These are phyloP conservation scores for Cremastinae sp. DNA, from an alignment of 2,888 invertebrate genomes.

Conservation along the genomic window DNA sequence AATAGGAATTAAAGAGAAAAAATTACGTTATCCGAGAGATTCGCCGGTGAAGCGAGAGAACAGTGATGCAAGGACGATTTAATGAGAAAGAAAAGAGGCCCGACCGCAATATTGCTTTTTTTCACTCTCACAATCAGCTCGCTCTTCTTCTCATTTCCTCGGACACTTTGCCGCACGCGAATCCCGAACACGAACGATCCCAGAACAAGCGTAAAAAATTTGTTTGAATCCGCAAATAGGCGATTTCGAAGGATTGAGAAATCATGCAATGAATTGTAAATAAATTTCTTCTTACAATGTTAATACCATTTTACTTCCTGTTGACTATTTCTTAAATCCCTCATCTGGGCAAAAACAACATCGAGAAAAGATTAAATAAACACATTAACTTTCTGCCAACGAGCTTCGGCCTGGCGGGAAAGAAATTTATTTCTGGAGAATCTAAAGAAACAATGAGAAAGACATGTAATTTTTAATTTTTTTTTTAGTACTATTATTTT, in stretches of 20 bases:
- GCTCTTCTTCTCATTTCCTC: constrained; percentile 28
- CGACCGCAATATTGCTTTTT: constrained; percentile 30
- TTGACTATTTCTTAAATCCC: too few species aligned
- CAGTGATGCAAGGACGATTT: constrained; percentile 38
- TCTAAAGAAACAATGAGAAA: constrained; percentile 15
- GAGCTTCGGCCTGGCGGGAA: too few species aligned
- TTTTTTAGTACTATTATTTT: too few species aligned
- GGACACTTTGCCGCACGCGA: constrained; percentile 47
- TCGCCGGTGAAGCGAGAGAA: not conserved
- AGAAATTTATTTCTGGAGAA: not conserved
- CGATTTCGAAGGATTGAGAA: not conserved
- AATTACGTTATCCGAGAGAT: constrained; percentile 44
- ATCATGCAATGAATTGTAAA: too few species aligned
- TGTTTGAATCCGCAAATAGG: constrained; percentile 8
- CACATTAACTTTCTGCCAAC: not conserved
- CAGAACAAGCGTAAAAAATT: constrained; percentile 3
- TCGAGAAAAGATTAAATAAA: too few species aligned
- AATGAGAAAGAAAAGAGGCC: constrained; percentile 37
- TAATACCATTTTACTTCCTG: too few species aligned
- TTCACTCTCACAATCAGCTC: constrained; percentile 5
- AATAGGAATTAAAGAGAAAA: constrained; percentile 32
- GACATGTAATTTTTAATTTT: not conserved
- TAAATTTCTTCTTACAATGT: too few species aligned
- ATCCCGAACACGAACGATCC: not conserved
- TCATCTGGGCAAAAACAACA: too few species aligned